These are phyloP conservation scores for Drosophila kuntzei DNA, from an alignment of 2,888 invertebrate genomes.

Conservation along the genomic window DNA sequence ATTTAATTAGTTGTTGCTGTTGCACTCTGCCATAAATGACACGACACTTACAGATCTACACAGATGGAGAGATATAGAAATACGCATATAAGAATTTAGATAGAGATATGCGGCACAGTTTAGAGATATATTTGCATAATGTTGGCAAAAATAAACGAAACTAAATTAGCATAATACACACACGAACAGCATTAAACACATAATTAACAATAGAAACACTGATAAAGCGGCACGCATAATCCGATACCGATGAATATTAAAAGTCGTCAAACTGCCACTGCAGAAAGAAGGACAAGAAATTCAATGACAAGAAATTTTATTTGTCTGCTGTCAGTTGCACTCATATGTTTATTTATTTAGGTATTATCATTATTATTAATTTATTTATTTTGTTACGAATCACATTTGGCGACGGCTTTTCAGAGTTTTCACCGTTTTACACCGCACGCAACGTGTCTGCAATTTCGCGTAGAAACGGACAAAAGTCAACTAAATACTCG, in stretches of 20 bases:
- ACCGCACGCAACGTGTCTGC: conserved; percentile 46
- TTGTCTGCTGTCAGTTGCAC: background rate
- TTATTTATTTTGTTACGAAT: conserved; percentile 17
- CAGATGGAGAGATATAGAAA: conserved; percentile 30
- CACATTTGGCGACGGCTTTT: conserved; percentile 70
- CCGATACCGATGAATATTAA: conserved; percentile 24
- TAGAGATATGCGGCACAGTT: conserved; percentile 34
- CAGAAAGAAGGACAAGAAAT: conserved; percentile 17
- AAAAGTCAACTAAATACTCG: conserved; percentile 64
- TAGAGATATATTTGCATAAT: conserved; percentile 57
- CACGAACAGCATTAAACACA: conserved; percentile 37
- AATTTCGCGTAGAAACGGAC: conserved; percentile 67
- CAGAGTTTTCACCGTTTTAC: conserved; percentile 31
- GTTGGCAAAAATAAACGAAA: conserved; percentile 52
- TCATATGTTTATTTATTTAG: conserved; percentile 5
- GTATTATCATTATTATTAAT: conserved; percentile 6
- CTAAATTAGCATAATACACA: conserved; percentile 52
- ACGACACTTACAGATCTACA: conserved; percentile 55
- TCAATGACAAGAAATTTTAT: conserved; percentile 4
- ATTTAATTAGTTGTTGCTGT: conserved; percentile 46
- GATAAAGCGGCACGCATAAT: conserved; percentile 37
- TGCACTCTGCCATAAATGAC: conserved; percentile 55
- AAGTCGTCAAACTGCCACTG: conserved; percentile 36
- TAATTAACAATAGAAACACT: conserved; percentile 44
- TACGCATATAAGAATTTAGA: conserved; percentile 31